Conservation (phyloP, 2,888 invertebrate genomes). For the Himalopsyche japonica region DNA sequence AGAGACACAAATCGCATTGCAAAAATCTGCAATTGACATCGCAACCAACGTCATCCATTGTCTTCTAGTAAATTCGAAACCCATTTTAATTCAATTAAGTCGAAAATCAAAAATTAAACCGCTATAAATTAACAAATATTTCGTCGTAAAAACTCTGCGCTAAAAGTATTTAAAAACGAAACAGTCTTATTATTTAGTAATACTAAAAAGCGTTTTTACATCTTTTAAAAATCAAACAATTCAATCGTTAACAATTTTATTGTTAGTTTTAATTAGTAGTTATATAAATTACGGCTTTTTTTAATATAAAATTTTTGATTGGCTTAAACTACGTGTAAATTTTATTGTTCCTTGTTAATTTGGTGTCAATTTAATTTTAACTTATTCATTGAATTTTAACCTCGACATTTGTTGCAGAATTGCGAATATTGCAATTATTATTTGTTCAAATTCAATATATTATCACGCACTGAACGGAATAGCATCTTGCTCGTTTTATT, state of each 20-base stretch:
- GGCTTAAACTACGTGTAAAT: too few species aligned
- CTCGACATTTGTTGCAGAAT: neutral
- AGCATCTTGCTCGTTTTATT: neutral
- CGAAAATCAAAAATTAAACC: neutral
- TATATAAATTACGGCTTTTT: neutral
- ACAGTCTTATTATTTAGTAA: neutral
- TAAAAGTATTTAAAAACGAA: neutral
- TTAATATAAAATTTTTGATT: neutral
- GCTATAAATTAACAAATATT: neutral
- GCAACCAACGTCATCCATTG: slow-evolving; percentile 79
- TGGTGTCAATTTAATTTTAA: neutral
- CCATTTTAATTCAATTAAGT: slow-evolving; percentile 51
- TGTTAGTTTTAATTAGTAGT: neutral
- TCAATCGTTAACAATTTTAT: neutral
- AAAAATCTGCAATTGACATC: slow-evolving; percentile 81
- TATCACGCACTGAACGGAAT: neutral
- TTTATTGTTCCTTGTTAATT: neutral
- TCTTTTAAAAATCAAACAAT: neutral
- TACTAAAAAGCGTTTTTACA: neutral
- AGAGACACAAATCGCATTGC: slow-evolving; percentile 82
- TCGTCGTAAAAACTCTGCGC: neutral
- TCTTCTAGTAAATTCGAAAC: slow-evolving; percentile 67
- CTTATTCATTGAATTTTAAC: neutral
- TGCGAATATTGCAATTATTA: neutral
- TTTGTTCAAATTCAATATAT: neutral